Evolutionary conservation across 1,140 invertebrate species (phyloP), one percentile per base, ranked within the genome.

Genomic region (Leptinotarsa texana): DNA sequence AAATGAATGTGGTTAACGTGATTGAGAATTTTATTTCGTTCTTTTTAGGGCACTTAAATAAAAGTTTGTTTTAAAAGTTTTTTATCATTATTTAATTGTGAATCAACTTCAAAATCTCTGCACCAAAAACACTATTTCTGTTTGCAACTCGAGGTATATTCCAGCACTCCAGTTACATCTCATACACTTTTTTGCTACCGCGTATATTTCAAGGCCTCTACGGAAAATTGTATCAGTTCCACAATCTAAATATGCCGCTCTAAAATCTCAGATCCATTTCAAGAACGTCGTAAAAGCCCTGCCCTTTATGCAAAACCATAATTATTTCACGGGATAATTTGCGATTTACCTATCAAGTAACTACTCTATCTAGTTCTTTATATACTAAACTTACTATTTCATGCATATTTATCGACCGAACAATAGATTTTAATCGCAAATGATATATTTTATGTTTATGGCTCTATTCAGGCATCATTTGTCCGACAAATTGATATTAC

Each of bases 391-490:
- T 57, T 57, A 17, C 51, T 57, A 57, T 57, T 17, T 57, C 13
- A 57, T 57, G 17, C 51, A 57, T 57, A 57, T 15, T 57, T 57
- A 57, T 57, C 17, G 4, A 2, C 6, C 1, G n/a, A 57, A 57
- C 51, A 57, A 57, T 57, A 57, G 51, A 57, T 57, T 13, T 15
- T 4, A 17, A 57, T 57, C 51, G 51, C 51, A 57, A 57, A 57
- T 57, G 51, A 57, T 57, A 57, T 57, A 57, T 57, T 57, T 57
- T 17, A 57, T 57, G 51, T 57, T 57, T 57, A 15, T 57, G 51
- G 51, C 51, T 57, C 51, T 18, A 57, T 57, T 57, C 51, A 57
- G 51, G 51, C n/a, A 57, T 57, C 51, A 57, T 57, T 57, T 57
- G 15, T 57, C 51, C 15, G 1, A 57, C 51, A 57, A 57, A 57